Evolutionary conservation across 2,888 invertebrate species (phyloP), one percentile per base, ranked within the genome.

Genomic region (Caenorhabditis sp.): DNA sequence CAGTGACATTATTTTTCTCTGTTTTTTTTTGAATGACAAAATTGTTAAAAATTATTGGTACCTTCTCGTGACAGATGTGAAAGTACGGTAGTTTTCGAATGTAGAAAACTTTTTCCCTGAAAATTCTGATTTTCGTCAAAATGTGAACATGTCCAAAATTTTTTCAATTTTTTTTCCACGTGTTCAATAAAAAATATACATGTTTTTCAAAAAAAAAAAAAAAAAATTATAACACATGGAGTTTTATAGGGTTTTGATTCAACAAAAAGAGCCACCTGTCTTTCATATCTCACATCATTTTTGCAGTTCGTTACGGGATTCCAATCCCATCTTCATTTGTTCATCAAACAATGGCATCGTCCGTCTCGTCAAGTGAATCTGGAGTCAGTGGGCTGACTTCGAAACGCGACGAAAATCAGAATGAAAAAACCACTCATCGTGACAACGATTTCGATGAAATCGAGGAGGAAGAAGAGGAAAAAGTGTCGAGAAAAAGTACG

Each of bases 251-350:
- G 10, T 58, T n/a, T 58, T 58, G 23, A 14, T 14, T 31, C 10
- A 6, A 31, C 31, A 31, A 10, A 31, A 31, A 31, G 10, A n/a
- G n/a, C n/a, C n/a, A n/a, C n/a, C n/a, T 10, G 10, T 31, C 4
- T 31, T 4, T 31, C 31, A 31, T 23, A 19, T 14, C 23, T 12
- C 36, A 1, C 8, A 23, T n/a, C n/a, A n/a, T 43, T 43, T 27
- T 59, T 71, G 21, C 66, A 67, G 72, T 72, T 59, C 60, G 72
- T 27, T 73, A 73, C 58, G 73, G 73, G 12, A 73, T 73, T 14
- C 73, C 73, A 3, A 66, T 73, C 6, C 73, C 73, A 62, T 62
- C 8, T 43, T 68, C 8, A 65, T 26, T 66, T 61, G 3, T 64
- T 60, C 58, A 69, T 65, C 58, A 61, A 14, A 51, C 58, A 17